Conservation (phyloP, 2,888 invertebrate genomes). For the Rapana venosa region DNA sequence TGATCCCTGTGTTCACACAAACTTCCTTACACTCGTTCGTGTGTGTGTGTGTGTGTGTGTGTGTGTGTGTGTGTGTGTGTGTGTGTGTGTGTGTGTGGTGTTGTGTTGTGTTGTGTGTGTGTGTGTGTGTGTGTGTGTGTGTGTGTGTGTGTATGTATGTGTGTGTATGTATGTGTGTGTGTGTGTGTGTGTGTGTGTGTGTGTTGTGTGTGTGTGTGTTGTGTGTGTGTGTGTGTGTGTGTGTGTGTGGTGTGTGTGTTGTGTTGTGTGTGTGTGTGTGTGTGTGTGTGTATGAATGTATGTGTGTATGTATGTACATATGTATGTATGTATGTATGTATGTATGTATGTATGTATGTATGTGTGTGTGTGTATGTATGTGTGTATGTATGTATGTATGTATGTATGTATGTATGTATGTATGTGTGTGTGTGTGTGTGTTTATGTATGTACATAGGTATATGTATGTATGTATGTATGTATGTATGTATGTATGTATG, state of each 20-base stretch:
- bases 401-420: background rate
- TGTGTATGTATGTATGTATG: background rate
- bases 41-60: slow-evolving; percentile 22
- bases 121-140: background rate
- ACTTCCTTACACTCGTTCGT: background rate
- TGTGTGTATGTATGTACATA: too few species aligned
- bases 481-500: too few species aligned
- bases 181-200: slow-evolving; percentile 2
- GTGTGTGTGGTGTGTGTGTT: too few species aligned
- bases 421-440: background rate
- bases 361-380: background rate
- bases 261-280: background rate
- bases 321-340: background rate
- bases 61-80: slow-evolving; percentile 31
- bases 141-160: background rate
- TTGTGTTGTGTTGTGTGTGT: too few species aligned
- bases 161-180: background rate
- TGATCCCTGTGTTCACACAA: too few species aligned
- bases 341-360: background rate
- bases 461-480: background rate
- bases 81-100: slow-evolving; percentile 23
- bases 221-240: slow-evolving; percentile 2
- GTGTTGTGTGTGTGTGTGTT: background rate
- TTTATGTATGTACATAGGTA: background rate
- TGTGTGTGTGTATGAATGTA: too few species aligned